Evolutionary conservation across 2,888 invertebrate species (phyloP).

Genomic region (Dasypogon diadema): DNA sequence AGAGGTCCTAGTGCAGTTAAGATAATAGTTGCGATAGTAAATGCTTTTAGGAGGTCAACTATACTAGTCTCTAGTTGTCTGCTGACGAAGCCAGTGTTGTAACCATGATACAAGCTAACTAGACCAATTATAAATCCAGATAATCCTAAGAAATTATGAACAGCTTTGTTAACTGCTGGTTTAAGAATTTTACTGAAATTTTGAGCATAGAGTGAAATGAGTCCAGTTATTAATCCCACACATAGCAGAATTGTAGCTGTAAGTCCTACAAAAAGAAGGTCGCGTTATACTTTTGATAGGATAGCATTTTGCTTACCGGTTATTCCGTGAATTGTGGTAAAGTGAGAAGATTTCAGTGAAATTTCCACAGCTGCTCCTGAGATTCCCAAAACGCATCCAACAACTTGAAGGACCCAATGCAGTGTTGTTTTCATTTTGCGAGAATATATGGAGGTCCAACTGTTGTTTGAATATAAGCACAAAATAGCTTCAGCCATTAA

Average conservation of each 20-base stretch:
- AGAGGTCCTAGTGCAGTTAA: conserved; percentile 62
- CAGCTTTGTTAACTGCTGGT: conserved; percentile 70
- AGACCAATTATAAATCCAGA: conserved; percentile 71
- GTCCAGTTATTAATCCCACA: conserved; percentile 69
- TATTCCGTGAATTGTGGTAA: conserved; percentile 60
- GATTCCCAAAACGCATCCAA: conserved; percentile 70
- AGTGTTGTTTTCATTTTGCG: conserved; percentile 68
- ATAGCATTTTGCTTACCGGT: conserved; percentile 59
- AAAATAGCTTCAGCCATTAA: conserved; percentile 18
- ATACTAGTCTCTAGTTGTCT: conserved; percentile 58
- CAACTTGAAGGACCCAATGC: conserved; percentile 71
- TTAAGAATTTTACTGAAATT: conserved; percentile 70
- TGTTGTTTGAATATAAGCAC: conserved; percentile 6
- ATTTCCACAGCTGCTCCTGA: conserved; percentile 70
- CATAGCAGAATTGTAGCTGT: conserved; percentile 70
- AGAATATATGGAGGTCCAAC: conserved; percentile 3
- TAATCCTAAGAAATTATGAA: conserved; percentile 71
- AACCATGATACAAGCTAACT: conserved; percentile 63
- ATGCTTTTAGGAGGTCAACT: conserved; percentile 61
- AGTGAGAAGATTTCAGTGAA: conserved; percentile 67
- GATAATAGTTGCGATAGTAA: conserved; percentile 62
- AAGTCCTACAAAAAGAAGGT: no score
- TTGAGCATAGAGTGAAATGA: conserved; percentile 70
- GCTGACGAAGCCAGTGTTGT: background rate
- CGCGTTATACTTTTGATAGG: no score